Evolutionary conservation across 2,113 vertebrate species (phyloP), one percentile per base, ranked within the genome.

Genomic region (Mormoops blainvillei): DNA sequence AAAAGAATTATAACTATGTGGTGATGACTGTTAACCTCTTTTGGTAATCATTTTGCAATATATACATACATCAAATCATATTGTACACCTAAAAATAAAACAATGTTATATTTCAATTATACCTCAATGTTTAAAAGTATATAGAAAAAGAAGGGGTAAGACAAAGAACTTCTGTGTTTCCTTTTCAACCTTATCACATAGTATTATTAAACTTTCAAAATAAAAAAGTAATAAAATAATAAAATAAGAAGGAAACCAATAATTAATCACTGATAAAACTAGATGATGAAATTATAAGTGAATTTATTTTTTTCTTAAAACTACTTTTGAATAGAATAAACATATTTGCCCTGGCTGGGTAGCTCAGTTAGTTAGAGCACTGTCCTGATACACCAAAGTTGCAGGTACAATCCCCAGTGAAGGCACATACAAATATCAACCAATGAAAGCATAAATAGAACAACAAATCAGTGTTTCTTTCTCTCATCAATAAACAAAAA

Each of bases 291-390:
- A 91, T 94, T 96, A 94, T 18, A 97, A 89, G 31, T 95, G 95
- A 85, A 95, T 98, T 97, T 96, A 97, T 97, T 98, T 95, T 96
- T 73, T 67, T 96, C 38, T 95, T 96, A 26, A 95, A 98, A 86
- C 18, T 26, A 19, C 31, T 76, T 91, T 91, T 94, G 45, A 95
- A 95, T 91, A 96, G 96, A 97, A 91, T 85, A 88, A 96, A 95
- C 78, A 96, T 78, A 94, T 93, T 5, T 0, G 26, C 61, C 28
- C 28, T 63, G 61, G 61, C 61, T 31, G 61, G 28, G 28, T 63
- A 15, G 61, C 24, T 63, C 24, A 28, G 61, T 15, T 63, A 63
- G 61, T 31, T 63, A 63, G 61, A 63, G 28, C 61, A 28, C 31
- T 12, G 6, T 63, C 61, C 61, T 24, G 11, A 31, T 63, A 63